These are phyloP conservation scores for Acrossocheilus fasciatus DNA, from an alignment of 2,797 vertebrate species.

Conservation along the genomic window DNA sequence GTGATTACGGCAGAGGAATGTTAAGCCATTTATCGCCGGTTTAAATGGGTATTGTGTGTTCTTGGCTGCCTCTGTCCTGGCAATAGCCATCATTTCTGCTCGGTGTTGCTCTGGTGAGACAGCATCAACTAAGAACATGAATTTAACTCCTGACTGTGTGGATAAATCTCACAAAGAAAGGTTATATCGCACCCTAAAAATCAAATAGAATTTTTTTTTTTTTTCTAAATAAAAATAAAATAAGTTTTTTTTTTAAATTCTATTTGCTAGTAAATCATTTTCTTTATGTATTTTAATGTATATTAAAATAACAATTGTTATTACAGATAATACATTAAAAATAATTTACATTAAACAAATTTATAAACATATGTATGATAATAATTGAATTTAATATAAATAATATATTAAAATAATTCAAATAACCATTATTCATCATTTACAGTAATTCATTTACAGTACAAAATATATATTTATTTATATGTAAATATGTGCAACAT, in stretches of 20 bases:
- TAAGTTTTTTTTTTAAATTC: no score
- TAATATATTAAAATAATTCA: no score
- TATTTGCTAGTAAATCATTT: neutral
- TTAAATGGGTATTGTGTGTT: neutral
- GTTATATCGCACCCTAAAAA: neutral
- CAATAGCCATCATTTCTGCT: neutral
- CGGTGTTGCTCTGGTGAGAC: constrained; percentile 1
- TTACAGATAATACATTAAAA: no score
- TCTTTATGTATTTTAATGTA: neutral
- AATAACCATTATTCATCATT: no score
- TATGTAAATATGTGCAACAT: neutral
- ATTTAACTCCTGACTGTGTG: neutral
- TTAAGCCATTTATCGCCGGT: neutral
- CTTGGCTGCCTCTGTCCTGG: constrained; percentile 3
- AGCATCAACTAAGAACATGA: neutral
- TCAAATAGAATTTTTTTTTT: neutral
- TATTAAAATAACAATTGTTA: no score
- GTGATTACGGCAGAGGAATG: constrained; percentile 4
- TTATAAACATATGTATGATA: no score
- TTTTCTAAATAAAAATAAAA: neutral
- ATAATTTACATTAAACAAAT: no score
- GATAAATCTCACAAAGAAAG: neutral
- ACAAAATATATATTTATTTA: neutral
- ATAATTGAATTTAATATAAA: no score
- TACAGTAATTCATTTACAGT: neutral